phyloP scores from a whole-genome alignment of 2,888 invertebrate genomes.

The Tetranychus piercei region DNA sequence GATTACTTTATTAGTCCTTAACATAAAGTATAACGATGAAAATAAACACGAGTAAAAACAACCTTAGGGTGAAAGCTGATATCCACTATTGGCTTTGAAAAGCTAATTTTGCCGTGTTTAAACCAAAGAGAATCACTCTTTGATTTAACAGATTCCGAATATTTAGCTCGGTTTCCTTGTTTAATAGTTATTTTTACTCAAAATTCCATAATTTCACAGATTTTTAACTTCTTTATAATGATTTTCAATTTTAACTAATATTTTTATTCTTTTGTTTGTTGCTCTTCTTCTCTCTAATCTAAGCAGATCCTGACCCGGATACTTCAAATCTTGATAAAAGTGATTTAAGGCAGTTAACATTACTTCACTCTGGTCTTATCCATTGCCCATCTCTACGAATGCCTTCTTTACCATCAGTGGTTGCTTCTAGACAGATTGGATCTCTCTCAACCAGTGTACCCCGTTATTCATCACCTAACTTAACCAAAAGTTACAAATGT shows the following conservation, averaged over 20 bases:
- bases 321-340: conserved; percentile 27
- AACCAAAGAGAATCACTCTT: no score
- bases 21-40: no score
- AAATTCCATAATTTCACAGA: no score
- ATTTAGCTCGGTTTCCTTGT: no score
- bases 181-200: no score
- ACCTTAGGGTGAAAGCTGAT: no score
- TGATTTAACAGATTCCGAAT: no score
- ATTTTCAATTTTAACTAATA: neutral
- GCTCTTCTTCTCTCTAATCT: neutral
- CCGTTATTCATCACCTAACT: conserved; percentile 10
- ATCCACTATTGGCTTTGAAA: no score
- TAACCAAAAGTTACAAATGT: conserved; percentile 11
- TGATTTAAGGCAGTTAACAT: conserved; percentile 24
- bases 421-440: conserved; percentile 14
- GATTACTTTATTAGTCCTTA: no score
- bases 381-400: conserved; percentile 33
- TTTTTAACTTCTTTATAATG: no score
- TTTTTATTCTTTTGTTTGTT: neutral
- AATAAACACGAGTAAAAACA: no score
- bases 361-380: conserved; percentile 20
- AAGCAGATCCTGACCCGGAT: conserved; percentile 27
- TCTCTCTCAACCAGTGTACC: conserved; percentile 1
- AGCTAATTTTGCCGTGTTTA: no score
- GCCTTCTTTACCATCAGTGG: conserved; percentile 13